A percentile compares a stretch with the other conserved stretches of the same genome.
Conservation (phyloP, 2,797 vertebrate genomes). For the Acomys russatus region DNA sequence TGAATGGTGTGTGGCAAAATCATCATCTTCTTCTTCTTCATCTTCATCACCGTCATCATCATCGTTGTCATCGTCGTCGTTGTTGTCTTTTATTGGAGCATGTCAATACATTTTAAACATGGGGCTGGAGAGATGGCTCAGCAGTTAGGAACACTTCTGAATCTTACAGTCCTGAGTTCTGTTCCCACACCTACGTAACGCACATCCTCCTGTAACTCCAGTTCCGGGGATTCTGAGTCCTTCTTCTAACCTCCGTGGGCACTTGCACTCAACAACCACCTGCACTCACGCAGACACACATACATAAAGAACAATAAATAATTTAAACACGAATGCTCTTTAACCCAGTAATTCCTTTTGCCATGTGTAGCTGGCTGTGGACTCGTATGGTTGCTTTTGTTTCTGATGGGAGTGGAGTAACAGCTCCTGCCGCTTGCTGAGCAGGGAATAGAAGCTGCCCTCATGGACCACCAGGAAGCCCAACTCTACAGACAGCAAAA, state of each 20-base stretch:
- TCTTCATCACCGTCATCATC: too few species aligned
- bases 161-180: neutral
- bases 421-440: neutral
- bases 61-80: too few species aligned
- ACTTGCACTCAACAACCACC: neutral
- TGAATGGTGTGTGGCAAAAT: neutral
- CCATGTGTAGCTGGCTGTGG: neutral
- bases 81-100: too few species aligned
- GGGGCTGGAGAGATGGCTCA: neutral
- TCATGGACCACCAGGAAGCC: neutral
- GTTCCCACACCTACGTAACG: too few species aligned
- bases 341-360: neutral
- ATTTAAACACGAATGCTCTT: neutral
- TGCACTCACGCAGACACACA: too few species aligned
- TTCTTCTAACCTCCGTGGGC: neutral
- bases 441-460: neutral
- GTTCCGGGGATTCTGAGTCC: neutral
- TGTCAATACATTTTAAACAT: neutral
- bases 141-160: neutral
- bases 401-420: neutral
- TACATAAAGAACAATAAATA: neutral
- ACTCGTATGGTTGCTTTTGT: neutral
- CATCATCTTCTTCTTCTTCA: neutral
- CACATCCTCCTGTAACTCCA: neutral
- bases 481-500: constrained; percentile 1